Conservation (phyloP, 2,888 invertebrate species). For the Portevinia maculata region DNA sequence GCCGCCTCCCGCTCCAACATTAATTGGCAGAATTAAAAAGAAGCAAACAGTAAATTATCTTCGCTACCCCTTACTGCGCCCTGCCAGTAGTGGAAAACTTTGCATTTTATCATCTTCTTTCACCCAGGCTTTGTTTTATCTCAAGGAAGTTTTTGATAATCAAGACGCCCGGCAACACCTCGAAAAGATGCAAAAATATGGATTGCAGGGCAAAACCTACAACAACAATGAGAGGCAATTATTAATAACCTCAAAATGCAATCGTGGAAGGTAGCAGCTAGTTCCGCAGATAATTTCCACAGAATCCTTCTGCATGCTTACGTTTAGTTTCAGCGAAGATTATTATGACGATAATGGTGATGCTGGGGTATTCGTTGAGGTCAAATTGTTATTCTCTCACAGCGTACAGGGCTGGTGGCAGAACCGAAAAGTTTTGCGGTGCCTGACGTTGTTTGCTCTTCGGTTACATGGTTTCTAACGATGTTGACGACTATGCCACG, state of each 20-base stretch:
- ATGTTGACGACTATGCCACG: not conserved
- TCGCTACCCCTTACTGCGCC: constrained; percentile 3
- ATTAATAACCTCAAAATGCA: constrained; percentile 64
- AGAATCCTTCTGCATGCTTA: not conserved
- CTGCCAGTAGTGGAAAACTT: constrained; percentile 28
- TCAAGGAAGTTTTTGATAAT: constrained; percentile 49
- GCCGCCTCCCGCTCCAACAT: constrained; percentile 15
- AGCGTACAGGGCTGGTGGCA: not conserved
- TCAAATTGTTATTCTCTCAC: constrained; percentile 32
- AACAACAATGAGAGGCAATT: constrained; percentile 58
- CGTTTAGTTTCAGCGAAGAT: constrained; percentile 37
- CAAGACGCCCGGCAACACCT: constrained; percentile 23
- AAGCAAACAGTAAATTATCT: constrained; percentile 63
- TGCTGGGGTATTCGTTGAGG: constrained; percentile 33
- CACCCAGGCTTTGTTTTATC: constrained; percentile 53
- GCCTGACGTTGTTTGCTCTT: constrained; percentile 27
- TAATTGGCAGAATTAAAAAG: constrained; percentile 67
- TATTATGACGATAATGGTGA: constrained; percentile 25
- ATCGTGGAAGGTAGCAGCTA: constrained; percentile 20
- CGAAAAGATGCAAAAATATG: constrained; percentile 44
- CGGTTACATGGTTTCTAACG: constrained; percentile 10
- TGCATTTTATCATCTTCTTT: constrained; percentile 62
- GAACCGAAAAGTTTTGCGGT: constrained; percentile 30
- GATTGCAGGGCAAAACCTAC: constrained; percentile 16
- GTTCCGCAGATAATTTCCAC: not conserved